Base-by-base conservation (phyloP, 2,797 vertebrate genomes). In the Cynodonichthys magdalenae region DNA sequence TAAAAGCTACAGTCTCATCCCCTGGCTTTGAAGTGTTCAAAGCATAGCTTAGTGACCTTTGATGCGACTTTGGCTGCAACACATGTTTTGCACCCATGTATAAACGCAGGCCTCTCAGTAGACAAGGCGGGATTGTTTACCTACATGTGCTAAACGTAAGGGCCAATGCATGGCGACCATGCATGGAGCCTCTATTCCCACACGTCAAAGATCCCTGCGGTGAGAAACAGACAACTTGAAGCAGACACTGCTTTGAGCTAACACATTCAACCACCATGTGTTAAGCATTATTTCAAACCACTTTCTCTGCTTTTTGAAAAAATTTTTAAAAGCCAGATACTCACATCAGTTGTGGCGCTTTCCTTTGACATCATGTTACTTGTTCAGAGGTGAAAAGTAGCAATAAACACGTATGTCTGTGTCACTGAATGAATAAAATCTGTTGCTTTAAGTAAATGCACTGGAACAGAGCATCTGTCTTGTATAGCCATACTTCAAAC, bases 21-120 rank as follows among this genome's bases (percentile, higher is more conserved):
- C 84, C 81, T 76, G 29, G 81, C 96, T 99, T 98, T 98, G 96
- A 98, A 96, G 96, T 96, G 92, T 93, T 93, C 95, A 95, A 96
- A 95, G 95, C 95, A 94, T 92, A 95, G 94, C 91, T 88, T 74
- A 59, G 84, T 92, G 94, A 95, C 92, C 96, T 99, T 97, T 99
- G 95, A 96, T 95, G 95, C 83, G 82, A 91, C 89, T 94, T 93
- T 92, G 93, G 91, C 91, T 86, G 75, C 91, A 94, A 94, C 94
- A 95, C 93, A 95, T 94, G 87, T 94, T 95, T 77, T 93, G 90
- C 92, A 89, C 92, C 90, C 92, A 94, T 90, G 92, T 91, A 91
- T 93, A 95, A 95, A 94, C 89, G 81, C 74, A 71, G 69, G 87
- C 91, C 86, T 81, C 83, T 90, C 88, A 56, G 82, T 29, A 80